phyloP scores from a whole-genome alignment of 2,113 vertebrate genomes.

The Casuarius casuarius region DNA sequence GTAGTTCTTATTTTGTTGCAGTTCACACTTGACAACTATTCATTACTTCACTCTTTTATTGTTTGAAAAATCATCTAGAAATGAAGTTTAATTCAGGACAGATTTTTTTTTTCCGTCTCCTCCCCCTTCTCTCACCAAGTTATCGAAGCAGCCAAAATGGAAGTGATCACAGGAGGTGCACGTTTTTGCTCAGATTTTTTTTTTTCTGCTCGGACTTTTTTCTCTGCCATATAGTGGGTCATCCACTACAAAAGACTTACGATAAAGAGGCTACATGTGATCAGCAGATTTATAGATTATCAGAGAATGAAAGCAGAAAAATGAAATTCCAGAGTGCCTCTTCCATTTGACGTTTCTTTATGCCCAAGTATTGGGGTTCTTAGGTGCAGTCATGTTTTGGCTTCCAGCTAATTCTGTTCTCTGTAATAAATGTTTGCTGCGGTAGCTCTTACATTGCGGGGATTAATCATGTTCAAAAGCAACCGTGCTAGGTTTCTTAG shows the following conservation, averaged over 20 bases:
- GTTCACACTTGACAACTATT: not conserved
- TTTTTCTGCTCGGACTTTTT: conserved; percentile 15
- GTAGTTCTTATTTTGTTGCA: not conserved
- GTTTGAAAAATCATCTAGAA: conserved; percentile 18
- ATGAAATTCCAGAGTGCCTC: conserved; percentile 23
- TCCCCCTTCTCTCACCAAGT: conserved; percentile 23
- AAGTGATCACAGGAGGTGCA: conserved; percentile 31
- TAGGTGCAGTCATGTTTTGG: not conserved
- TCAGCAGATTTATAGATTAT: conserved; percentile 53
- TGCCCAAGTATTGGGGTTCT: not conserved
- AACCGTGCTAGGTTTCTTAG: not conserved
- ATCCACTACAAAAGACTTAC: conserved; percentile 48
- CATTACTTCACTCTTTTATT: not conserved
- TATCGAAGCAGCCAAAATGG: not conserved
- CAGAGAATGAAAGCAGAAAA: conserved; percentile 33
- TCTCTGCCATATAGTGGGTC: conserved; percentile 69
- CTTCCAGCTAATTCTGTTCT: not conserved
- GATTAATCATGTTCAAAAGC: conserved; percentile 29
- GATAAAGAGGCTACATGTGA: conserved; percentile 40
- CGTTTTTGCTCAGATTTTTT: not conserved
- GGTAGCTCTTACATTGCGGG: not conserved
- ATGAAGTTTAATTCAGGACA: not conserved
- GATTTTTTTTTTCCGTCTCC: not conserved
- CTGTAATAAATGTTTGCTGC: not conserved
- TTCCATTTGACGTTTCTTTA: not conserved